Conservation (phyloP, 2,888 invertebrate species). For the Eretmocerus hayati region DNA sequence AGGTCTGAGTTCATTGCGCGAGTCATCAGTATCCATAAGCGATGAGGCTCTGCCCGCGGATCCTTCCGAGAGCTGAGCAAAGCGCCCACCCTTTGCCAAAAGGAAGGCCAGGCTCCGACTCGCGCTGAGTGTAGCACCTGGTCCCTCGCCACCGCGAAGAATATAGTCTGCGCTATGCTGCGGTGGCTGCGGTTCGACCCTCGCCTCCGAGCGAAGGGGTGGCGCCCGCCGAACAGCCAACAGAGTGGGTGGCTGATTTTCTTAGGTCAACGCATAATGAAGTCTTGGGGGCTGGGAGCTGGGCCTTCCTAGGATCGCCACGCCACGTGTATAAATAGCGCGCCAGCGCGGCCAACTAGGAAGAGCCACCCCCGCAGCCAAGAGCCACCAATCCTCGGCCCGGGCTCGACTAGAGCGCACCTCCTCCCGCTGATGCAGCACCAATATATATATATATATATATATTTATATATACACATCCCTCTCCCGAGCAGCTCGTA, state of each 20-base stretch:
- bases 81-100: too few relatives aligned
- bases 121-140: too few relatives aligned
- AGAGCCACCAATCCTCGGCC: conserved; percentile 28
- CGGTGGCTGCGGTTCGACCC: too few relatives aligned
- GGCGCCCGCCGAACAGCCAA: conserved; percentile 8
- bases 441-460: too few relatives aligned
- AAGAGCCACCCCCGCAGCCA: conserved; percentile 26
- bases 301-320: not conserved
- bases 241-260: conserved; percentile 42
- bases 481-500: too few relatives aligned
- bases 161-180: too few relatives aligned
- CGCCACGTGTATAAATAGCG: too few relatives aligned
- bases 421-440: not conserved
- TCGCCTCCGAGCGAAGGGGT: conserved; percentile 19
- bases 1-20: conserved; percentile 55
- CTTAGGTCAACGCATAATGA: conserved; percentile 48
- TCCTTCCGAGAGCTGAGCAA: conserved; percentile 18
- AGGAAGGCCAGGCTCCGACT: conserved; percentile 40
- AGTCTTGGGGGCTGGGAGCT: conserved; percentile 28
- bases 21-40: conserved; percentile 75
- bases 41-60: conserved; percentile 51
- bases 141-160: too few relatives aligned
- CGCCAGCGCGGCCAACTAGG: not conserved
- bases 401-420: not conserved
- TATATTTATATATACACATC: too few relatives aligned